These are phyloP conservation scores for Picathartes gymnocephalus DNA, from an alignment of 2,113 vertebrate species.

Conservation along the genomic window DNA sequence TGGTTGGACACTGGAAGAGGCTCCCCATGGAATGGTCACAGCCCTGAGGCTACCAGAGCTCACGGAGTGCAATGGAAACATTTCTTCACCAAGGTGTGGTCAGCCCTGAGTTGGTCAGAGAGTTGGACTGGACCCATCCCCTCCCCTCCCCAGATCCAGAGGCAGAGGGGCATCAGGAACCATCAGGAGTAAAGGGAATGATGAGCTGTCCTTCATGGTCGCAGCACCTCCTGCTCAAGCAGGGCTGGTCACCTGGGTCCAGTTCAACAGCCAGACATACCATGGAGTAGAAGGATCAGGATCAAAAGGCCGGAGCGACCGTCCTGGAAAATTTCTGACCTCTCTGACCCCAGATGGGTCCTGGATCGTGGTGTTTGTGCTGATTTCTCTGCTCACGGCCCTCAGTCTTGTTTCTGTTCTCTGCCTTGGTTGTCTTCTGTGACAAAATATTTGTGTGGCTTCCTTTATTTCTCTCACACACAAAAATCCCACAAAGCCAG, in stretches of 20 bases:
- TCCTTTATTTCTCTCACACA: neutral
- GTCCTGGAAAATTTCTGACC: neutral
- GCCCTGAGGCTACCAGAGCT: no score
- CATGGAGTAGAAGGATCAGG: neutral
- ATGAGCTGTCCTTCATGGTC: neutral
- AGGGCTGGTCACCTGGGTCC: neutral
- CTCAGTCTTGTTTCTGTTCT: neutral
- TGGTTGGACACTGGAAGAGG: no score
- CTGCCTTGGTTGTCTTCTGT: neutral
- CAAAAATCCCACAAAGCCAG: neutral
- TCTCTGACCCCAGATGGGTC: neutral
- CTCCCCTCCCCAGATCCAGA: neutral
- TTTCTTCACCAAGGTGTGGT: neutral
- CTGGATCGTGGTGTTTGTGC: fast-evolving
- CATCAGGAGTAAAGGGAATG: neutral
- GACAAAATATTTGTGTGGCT: neutral
- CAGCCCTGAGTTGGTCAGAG: neutral
- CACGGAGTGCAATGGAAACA: no score
- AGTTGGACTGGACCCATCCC: neutral
- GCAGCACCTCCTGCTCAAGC: neutral
- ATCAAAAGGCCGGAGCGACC: fast-evolving
- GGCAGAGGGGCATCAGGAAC: neutral
- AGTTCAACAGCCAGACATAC: no score
- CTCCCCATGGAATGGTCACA: no score
- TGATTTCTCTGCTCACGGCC: neutral